phyloP scores from a whole-genome alignment of 2,797 vertebrate species.

The Enteromius fasciolatus region DNA sequence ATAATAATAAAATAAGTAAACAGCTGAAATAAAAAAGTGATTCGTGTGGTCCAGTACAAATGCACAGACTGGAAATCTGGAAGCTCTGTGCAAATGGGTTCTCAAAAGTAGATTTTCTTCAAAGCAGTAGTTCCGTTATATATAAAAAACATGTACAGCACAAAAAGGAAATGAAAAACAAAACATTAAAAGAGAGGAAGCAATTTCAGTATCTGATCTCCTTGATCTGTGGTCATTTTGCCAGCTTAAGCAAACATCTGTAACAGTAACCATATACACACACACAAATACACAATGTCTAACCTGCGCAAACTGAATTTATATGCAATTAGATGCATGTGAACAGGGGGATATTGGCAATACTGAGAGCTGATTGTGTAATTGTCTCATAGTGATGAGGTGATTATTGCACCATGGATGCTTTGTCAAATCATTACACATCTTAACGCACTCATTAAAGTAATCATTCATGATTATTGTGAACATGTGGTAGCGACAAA shows the following conservation, averaged over 20 bases:
- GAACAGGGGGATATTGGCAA: neutral
- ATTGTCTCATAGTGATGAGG: neutral
- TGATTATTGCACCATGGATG: neutral
- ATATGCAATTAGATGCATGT: neutral
- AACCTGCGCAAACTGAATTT: constrained; percentile 8
- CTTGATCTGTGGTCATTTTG: constrained; percentile 28
- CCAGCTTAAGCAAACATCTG: constrained; percentile 59
- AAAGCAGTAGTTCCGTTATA: constrained; percentile 62
- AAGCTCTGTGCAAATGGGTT: constrained; percentile 60
- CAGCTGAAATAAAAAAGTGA: constrained; percentile 51
- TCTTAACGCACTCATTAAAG: neutral
- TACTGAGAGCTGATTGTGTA: neutral
- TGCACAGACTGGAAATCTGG: constrained; percentile 54
- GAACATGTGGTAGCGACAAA: neutral
- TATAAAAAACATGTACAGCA: constrained; percentile 54
- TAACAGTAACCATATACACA: constrained; percentile 57
- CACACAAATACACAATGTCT: neutral
- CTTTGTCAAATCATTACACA: constrained; percentile 8
- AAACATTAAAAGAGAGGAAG: constrained; percentile 46
- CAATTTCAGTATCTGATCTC: constrained; percentile 28
- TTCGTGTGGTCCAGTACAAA: constrained; percentile 76
- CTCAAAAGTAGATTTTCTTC: constrained; percentile 53
- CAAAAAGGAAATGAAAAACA: constrained; percentile 42
- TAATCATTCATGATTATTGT: neutral
- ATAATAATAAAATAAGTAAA: constrained; percentile 56